phyloP scores from a whole-genome alignment of 2,113 vertebrate genomes.

The Procavia capensis region DNA sequence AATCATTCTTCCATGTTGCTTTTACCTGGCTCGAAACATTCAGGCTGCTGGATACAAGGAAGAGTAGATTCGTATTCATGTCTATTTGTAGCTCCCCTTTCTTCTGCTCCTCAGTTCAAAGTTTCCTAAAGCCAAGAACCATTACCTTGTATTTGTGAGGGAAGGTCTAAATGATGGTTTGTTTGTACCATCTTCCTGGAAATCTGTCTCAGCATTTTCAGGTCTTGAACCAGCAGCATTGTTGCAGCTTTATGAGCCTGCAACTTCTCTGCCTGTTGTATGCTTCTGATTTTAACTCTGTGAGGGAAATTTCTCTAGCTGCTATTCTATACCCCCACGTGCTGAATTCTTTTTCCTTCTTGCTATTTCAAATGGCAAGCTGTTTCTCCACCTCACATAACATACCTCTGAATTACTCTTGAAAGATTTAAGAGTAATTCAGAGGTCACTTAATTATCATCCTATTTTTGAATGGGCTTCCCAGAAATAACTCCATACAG shows the following conservation, averaged over 20 bases:
- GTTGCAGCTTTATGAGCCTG: background rate
- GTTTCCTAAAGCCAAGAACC: background rate
- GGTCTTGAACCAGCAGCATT: background rate
- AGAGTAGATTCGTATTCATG: background rate
- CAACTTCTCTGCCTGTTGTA: background rate
- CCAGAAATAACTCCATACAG: background rate
- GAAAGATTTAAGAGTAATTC: slow-evolving; percentile 38
- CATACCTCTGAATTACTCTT: no score
- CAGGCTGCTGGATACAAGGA: background rate
- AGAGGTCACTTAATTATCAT: slow-evolving; percentile 45
- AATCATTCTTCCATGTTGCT: background rate
- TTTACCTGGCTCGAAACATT: background rate
- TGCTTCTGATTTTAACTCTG: background rate
- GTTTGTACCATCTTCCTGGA: background rate
- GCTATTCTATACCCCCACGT: background rate
- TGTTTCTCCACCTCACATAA: background rate
- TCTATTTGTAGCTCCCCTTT: background rate
- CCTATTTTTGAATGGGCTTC: background rate
- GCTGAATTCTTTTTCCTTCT: background rate
- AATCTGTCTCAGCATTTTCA: slow-evolving; percentile 16
- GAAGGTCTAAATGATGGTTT: background rate
- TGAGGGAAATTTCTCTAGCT: slow-evolving; percentile 9
- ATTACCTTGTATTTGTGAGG: background rate
- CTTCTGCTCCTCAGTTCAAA: background rate
- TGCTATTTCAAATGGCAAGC: background rate